Conservation (phyloP, 2,888 invertebrate species). For the Eupelmus urozonus region DNA sequence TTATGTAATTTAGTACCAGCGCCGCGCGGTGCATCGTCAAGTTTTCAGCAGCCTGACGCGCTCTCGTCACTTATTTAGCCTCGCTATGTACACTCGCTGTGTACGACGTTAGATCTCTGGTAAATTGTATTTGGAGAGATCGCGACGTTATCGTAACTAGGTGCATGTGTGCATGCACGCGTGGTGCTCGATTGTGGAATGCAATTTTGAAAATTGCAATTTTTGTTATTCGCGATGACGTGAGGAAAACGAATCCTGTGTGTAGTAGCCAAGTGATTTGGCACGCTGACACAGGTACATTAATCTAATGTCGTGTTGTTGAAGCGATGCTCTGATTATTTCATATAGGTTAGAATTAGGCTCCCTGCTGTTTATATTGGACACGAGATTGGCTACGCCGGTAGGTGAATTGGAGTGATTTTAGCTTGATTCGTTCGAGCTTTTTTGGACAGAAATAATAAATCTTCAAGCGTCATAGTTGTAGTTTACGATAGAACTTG, state of each 20-base stretch:
- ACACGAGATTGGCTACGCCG: no score
- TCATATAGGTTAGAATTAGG: not conserved
- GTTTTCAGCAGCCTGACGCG: slow-evolving; percentile 22
- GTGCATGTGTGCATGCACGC: not conserved
- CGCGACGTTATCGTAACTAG: no score
- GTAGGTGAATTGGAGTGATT: no score
- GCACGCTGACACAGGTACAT: not conserved
- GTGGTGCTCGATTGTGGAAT: slow-evolving; percentile 6
- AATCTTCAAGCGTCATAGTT: no score
- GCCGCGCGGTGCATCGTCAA: not conserved
- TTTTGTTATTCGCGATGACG: slow-evolving; percentile 1
- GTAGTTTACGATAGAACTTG: no score
- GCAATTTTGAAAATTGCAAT: slow-evolving; percentile 35
- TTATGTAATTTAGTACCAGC: slow-evolving; percentile 64
- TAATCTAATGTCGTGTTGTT: not conserved
- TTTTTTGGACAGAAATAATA: no score
- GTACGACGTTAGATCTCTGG: not conserved
- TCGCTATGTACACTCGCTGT: no score
- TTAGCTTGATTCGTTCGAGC: no score
- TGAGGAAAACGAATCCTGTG: not conserved
- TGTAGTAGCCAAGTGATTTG: not conserved
- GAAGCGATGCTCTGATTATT: not conserved
- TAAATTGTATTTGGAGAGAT: not conserved
- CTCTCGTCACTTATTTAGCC: slow-evolving; percentile 39
- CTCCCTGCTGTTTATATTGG: not conserved